Evolutionary conservation across 2,888 invertebrate genomes (phyloP).

Genomic region (Pecten maximus): DNA sequence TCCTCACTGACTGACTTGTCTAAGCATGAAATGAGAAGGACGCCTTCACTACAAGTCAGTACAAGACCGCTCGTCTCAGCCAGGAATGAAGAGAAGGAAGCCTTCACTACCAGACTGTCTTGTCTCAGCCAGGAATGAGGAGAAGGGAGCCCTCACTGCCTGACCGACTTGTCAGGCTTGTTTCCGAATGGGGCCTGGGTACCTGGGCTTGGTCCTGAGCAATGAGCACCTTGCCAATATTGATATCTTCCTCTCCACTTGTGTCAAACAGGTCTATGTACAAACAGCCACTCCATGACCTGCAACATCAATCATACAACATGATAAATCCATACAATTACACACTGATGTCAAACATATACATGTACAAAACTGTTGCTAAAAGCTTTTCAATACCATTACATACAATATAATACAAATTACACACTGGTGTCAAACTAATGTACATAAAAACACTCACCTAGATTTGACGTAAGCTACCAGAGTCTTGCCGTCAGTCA

Average conservation of each 20-base stretch:
- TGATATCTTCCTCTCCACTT: constrained; percentile 82
- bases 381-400: neutral
- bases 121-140: constrained; percentile 37
- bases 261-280: constrained; percentile 72
- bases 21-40: no score
- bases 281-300: constrained; percentile 67
- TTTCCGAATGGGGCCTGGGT: constrained; percentile 26
- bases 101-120: no score
- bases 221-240: constrained; percentile 87
- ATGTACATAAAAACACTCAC: constrained; percentile 57
- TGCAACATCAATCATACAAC: constrained; percentile 48
- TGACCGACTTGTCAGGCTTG: constrained; percentile 36
- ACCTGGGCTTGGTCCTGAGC: constrained; percentile 85
- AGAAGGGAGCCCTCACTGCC: constrained; percentile 42
- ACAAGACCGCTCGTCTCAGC: no score
- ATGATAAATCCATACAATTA: no score
- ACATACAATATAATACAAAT: neutral
- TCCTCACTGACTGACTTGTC: constrained; percentile 37
- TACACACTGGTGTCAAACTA: neutral
- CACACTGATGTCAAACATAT: constrained; percentile 27
- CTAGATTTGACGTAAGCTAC: constrained; percentile 70
- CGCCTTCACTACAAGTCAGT: no score
- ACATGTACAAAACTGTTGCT: neutral
- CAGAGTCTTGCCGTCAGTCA: constrained; percentile 84
- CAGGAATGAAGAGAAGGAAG: no score